Evolutionary conservation across 2,888 invertebrate genomes (phyloP).

Genomic region (Oscheius sp.): DNA sequence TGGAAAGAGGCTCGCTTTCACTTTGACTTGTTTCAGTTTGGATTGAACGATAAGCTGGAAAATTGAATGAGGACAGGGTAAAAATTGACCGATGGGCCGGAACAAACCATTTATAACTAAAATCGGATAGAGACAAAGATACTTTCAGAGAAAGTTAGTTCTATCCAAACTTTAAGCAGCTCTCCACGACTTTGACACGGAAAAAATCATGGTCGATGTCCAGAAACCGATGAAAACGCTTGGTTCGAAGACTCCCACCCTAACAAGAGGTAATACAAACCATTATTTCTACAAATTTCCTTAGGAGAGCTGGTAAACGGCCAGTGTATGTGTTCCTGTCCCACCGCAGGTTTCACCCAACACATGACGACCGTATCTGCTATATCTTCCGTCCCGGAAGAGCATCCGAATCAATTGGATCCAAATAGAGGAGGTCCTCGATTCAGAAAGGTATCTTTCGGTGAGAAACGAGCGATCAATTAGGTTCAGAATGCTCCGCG

Average conservation of each 20-base stretch:
- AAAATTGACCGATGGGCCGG: too few species aligned
- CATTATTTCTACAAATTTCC: neutral
- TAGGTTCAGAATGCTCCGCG: conserved; percentile 57
- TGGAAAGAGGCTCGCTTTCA: too few species aligned
- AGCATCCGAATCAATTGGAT: conserved; percentile 6
- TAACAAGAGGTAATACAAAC: conserved; percentile 8
- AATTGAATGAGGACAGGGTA: too few species aligned
- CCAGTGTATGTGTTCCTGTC: conserved; percentile 69
- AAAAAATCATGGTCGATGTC: conserved; percentile 10
- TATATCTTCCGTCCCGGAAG: neutral
- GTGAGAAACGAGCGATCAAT: conserved; percentile 31
- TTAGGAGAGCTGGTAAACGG: conserved; percentile 64
- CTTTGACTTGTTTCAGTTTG: too few species aligned
- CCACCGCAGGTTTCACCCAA: conserved; percentile 22
- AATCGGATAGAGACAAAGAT: too few species aligned
- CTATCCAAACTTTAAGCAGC: conserved; percentile 1
- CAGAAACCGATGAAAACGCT: conserved; percentile 12
- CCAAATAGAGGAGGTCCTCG: conserved; percentile 30
- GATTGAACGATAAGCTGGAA: too few species aligned
- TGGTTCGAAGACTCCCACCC: neutral
- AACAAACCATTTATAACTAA: too few species aligned
- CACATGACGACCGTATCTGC: conserved; percentile 17
- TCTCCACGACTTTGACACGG: conserved; percentile 34
- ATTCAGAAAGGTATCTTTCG: conserved; percentile 40
- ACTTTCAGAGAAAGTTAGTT: neutral